Evolutionary conservation across 2,797 vertebrate genomes (phyloP).

Genomic region (Alosa sapidissima): DNA sequence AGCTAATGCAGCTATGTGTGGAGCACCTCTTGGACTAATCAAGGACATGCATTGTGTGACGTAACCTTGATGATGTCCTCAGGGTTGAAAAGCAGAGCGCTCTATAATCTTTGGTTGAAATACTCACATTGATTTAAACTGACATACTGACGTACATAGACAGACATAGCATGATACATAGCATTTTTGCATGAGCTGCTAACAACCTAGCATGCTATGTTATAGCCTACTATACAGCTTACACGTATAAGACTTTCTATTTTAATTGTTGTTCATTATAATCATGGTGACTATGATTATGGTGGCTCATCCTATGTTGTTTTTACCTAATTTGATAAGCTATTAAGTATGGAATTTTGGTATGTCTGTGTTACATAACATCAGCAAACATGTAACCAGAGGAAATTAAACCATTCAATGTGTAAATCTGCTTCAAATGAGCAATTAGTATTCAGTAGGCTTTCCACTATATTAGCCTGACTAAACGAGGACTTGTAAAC

Average conservation of each 20-base stretch:
- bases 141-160: not conserved
- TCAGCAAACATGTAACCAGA: not conserved
- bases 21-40: not conserved
- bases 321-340: not conserved
- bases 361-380: not conserved
- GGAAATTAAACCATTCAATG: not conserved
- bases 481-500: conserved; percentile 16
- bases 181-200: not conserved
- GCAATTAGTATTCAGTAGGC: not conserved
- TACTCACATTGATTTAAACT: conserved; percentile 21
- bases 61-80: not conserved
- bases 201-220: not conserved
- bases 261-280: not conserved
- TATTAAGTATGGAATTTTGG: not conserved
- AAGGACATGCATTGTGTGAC: not conserved
- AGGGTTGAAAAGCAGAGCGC: not conserved
- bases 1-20: not conserved
- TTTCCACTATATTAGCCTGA: conserved; percentile 11
- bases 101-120: not conserved
- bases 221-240: not conserved
- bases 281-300: not conserved
- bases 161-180: not conserved
- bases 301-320: not conserved
- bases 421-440: not conserved
- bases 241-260: not conserved